Base-by-base conservation (phyloP, 2,888 invertebrate species). In the Druceiella hillmani region DNA sequence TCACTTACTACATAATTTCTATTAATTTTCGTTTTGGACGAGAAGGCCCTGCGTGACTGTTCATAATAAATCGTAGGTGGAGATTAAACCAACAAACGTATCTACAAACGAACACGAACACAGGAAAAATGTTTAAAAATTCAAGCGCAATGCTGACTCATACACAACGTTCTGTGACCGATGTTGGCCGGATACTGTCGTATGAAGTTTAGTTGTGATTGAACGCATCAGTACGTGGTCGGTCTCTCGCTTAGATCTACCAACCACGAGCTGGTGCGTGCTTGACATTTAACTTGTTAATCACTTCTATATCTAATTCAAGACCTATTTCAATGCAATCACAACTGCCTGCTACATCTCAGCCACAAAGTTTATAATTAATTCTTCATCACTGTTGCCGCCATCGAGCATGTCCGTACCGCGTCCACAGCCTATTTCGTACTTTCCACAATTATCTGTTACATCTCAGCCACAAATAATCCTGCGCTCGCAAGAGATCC, bases 61-160 rank as follows among this genome's bases (percentile, higher is more conserved):
- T n/a, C 22, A 20, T 20, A 20, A 20, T 20, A n/a, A 20, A 20
- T 20, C n/a, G n/a, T 20, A 20, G 22, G n/a, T 20, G n/a, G 22
- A 20, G n/a, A 20, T 7, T 20, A 20, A 20, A 20, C 6, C n/a
- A 7, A 20, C n/a, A 20, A 20, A 20, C n/a, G 22, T 20, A 20
- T 20, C 22, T 7, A 20, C 22, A 20, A 20, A 20, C 22, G 6
- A n/a, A n/a, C n/a, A n/a, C 22, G n/a, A 20, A 20, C 22, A 20
- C 22, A n/a, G n/a, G 22, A 20, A 20, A 20, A 20, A 20, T 7
- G 6, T 6, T 20, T 20, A n/a, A 20, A 20, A 20, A 20, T 20
- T 20, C 22, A 20, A 20, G 22, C 22, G 22, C 22, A 20, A n/a
- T 20, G 22, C 22, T n/a, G 22, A n/a, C n/a, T n/a, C n/a, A 20